Evolutionary conservation across 1,140 invertebrate species (phyloP), one percentile per base, ranked within the genome.

Genomic region (Atta texana): DNA sequence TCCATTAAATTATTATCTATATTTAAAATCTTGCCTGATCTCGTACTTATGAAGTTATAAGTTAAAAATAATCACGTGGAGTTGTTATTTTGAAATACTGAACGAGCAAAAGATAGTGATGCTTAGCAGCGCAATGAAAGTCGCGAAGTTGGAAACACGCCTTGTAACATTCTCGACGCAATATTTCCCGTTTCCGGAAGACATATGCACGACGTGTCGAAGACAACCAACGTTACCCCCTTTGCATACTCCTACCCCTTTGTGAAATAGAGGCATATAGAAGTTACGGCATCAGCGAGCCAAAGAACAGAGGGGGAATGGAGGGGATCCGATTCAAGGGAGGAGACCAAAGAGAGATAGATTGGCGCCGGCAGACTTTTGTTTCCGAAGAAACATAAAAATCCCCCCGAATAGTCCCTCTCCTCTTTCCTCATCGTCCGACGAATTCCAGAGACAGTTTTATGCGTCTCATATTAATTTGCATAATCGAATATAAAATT

Each of bases 401-500:
- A 93, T 94, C 93, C 31, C 24, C 34, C 21, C 69, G 64, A 31
- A 14, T 49, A 44, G 34, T 18, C 61, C 51, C 66, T 39, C 44
- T 28, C 10, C 49, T 64, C 76, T 55, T 28, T 59, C 57, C 34
- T 31, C 68, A 31, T 21, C 31, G 77, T 87, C 90, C 78, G 85
- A 74, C 69, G 28, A 84, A 84, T 84, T 28, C 69, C 89, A 89
- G 63, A 92, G 93, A 94, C 93, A 94, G 90, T 94, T 95, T 95
- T 95, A 95, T 94, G 93, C 90, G 90, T 92, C 92, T 93, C 92
- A 94, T 92, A 93, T 94, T 94, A 95, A 94, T 95, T 94, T 95
- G 92, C 94, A 95, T 95, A 95, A 95, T 94, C 94, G 93, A 94
- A 94, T 95, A 94, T 94, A 93, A 94, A 94, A 94, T 95, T 91